These are phyloP conservation scores for Drosophila equinoxialis DNA, from an alignment of 1,140 invertebrate genomes.

Conservation along the genomic window DNA sequence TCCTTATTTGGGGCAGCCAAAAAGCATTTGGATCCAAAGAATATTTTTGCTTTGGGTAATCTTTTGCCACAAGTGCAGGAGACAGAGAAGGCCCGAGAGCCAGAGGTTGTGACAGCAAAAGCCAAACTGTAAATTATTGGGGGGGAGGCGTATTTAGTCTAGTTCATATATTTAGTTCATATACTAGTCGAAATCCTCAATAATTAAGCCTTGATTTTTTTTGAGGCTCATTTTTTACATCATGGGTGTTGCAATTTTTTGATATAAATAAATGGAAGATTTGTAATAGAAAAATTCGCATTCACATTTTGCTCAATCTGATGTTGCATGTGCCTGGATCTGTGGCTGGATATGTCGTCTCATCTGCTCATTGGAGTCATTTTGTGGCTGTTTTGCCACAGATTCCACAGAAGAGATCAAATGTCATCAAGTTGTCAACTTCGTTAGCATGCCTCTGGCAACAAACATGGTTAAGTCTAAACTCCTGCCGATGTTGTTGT, in stretches of 20 bases:
- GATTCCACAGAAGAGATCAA: slow-evolving; percentile 72
- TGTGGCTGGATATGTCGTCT: slow-evolving; percentile 19
- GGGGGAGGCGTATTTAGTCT: background rate
- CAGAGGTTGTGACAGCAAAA: slow-evolving; percentile 40
- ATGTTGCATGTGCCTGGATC: background rate
- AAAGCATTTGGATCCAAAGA: slow-evolving; percentile 94
- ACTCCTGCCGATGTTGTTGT: slow-evolving; percentile 18
- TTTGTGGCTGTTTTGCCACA: slow-evolving; percentile 60
- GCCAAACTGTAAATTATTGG: slow-evolving; percentile 67
- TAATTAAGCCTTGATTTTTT: slow-evolving; percentile 50
- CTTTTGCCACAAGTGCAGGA: slow-evolving; percentile 82
- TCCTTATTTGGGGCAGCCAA: slow-evolving; percentile 92
- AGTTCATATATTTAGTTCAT: slow-evolving; percentile 36
- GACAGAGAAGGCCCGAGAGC: background rate
- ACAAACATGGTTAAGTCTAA: slow-evolving; percentile 41
- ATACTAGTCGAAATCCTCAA: slow-evolving; percentile 57
- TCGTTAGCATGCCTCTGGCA: slow-evolving; percentile 75
- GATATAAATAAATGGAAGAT: slow-evolving; percentile 72
- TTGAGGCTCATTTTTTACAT: slow-evolving; percentile 68
- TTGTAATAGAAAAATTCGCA: slow-evolving; percentile 43
- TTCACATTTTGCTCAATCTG: too few relatives aligned
- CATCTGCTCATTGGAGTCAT: slow-evolving; percentile 71
- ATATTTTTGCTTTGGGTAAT: slow-evolving; percentile 96
- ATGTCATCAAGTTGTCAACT: slow-evolving; percentile 82
- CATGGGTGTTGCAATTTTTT: slow-evolving; percentile 63